Evolutionary conservation across 1,140 invertebrate species (phyloP), one percentile per base, ranked within the genome.

Genomic region (Phortica variegata): DNA sequence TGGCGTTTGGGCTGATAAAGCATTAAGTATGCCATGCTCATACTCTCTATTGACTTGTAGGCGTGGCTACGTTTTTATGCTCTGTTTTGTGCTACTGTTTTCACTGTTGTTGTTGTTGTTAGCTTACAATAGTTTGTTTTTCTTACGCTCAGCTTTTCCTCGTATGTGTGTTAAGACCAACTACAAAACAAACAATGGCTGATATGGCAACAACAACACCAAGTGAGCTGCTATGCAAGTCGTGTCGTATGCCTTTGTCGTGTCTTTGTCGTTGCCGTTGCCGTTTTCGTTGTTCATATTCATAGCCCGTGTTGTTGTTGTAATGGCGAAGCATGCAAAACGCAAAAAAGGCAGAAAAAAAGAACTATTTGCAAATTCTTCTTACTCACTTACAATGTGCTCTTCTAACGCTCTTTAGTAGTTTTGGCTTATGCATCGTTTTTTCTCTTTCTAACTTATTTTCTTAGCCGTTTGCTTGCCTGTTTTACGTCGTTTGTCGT

Each of bases 291-390:
- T n/a, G n/a, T n/a, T n/a, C n/a, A n/a, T n/a, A n/a, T n/a, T n/a
- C n/a, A 5, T 26, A 26, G 23, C 23, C 5, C 10, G 23, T 26
- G 23, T 26, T 26, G 5, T 26, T 26, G 23, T 26, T 26, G 23
- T 10, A 26, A 26, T 26, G 23, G 23, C 23, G 23, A 6, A 6
- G 23, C 23, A 10, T 46, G 39, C 50, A 63, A 56, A 48, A 56
- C 52, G 54, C 50, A 48, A 43, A 60, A 68, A 62, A 61, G 12
- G 29, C 12, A 31, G 7, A 12, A 31, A 7, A 44, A 48, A 56
- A 60, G 51, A 60, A 65, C 61, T 65, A 58, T 58, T 60, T 31
- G 57, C 57, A 63, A 60, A 61, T 63, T 58, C 63, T 62, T 63
- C 61, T 63, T 63, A 65, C 61, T 60, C 61, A 61, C 58, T 39